Evolutionary conservation across 2,113 vertebrate genomes (phyloP).

Genomic region (Periophthalmus modestus): DNA sequence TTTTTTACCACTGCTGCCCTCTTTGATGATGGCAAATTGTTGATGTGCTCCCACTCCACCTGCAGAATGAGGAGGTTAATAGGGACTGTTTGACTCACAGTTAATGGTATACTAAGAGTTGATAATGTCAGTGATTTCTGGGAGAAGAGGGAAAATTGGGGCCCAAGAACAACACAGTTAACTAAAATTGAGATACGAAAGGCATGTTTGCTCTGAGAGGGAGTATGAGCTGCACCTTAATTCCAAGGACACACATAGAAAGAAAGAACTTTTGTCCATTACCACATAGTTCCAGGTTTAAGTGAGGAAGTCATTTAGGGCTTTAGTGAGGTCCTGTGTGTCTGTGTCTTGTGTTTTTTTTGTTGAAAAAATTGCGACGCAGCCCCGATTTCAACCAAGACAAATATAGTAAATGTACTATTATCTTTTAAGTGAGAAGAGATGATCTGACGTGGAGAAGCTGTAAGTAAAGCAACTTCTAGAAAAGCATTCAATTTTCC

Average conservation of each 20-base stretch:
- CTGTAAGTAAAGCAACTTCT: too few relatives aligned
- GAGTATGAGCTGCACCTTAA: slow-evolving; percentile 51
- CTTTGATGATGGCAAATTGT: slow-evolving; percentile 3
- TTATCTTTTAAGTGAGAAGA: too few relatives aligned
- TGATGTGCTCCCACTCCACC: slow-evolving; percentile 20
- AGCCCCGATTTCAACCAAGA: too few relatives aligned
- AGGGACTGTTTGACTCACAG: slow-evolving; percentile 36
- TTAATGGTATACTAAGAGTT: slow-evolving; percentile 35
- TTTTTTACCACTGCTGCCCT: slow-evolving; percentile 14
- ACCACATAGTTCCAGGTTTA: slow-evolving; percentile 47
- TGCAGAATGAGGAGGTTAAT: slow-evolving; percentile 33
- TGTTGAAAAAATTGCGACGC: background rate
- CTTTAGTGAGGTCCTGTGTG: background rate
- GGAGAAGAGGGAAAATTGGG: slow-evolving; percentile 48
- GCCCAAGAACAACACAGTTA: slow-evolving; percentile 55
- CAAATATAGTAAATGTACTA: too few relatives aligned
- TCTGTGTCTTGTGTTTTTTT: background rate
- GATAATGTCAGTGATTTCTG: slow-evolving; percentile 43
- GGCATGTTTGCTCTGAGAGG: slow-evolving; percentile 35
- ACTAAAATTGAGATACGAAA: slow-evolving; percentile 53
- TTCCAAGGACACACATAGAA: slow-evolving; percentile 52
- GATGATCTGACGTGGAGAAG: too few relatives aligned
- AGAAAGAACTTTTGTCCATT: slow-evolving; percentile 53
- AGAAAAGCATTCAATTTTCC: too few relatives aligned
- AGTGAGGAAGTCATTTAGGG: slow-evolving; percentile 18